Conservation (phyloP, 2,113 vertebrate species). For the Tyto alba region DNA sequence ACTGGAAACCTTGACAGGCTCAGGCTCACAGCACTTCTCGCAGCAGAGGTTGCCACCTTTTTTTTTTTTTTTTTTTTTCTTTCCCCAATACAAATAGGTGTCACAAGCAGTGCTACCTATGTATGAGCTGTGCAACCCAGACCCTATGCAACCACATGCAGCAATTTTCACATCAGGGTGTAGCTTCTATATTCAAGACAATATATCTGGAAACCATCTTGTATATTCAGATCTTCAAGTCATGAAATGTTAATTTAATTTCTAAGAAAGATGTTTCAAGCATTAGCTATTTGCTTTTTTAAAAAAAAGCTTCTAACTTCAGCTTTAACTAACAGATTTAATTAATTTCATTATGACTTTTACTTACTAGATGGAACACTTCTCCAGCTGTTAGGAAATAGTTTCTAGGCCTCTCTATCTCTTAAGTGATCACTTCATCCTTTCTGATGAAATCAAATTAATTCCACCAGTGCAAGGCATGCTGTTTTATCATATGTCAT, state of each 20-base stretch:
- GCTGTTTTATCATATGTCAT: not conserved
- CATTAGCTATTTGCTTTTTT: not conserved
- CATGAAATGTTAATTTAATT: not conserved
- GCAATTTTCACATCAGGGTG: not conserved
- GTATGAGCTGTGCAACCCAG: not conserved
- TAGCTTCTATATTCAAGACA: not conserved
- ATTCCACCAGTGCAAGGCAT: not conserved
- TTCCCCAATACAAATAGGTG: not conserved
- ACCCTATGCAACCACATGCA: not conserved
- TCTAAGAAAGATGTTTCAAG: not conserved
- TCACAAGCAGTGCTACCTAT: not conserved
- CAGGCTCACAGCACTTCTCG: not conserved
- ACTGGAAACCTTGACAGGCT: not conserved
- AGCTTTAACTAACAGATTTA: not conserved
- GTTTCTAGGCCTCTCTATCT: not conserved
- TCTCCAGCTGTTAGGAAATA: not conserved
- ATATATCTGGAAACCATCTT: not conserved
- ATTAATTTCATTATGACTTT: not conserved
- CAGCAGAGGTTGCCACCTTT: fast-evolving
- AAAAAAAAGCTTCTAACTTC: not conserved
- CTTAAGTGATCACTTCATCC: not conserved
- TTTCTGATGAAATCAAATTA: not conserved
- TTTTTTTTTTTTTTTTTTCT: no score
- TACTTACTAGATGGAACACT: not conserved
- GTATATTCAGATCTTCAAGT: not conserved